Evolutionary conservation across 2,797 vertebrate genomes (phyloP).

Genomic region (Pseudochaenichthys georgianus): DNA sequence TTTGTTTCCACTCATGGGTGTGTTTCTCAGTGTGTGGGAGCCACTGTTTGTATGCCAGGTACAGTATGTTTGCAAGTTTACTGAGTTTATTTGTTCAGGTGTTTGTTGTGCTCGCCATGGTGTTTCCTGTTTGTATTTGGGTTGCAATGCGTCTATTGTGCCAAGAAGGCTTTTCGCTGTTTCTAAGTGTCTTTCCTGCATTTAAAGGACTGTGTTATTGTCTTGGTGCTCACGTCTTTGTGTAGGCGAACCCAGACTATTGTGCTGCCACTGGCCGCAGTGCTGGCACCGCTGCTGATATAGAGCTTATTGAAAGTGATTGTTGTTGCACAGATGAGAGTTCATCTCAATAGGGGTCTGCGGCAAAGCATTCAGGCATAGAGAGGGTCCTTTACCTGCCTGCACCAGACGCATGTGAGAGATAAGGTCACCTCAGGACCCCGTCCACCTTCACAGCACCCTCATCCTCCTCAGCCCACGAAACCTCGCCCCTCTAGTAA

Average conservation of each 20-base stretch:
- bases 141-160: constrained; percentile 46
- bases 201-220: constrained; percentile 55
- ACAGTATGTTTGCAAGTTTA: constrained; percentile 58
- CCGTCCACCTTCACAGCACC: constrained; percentile 47
- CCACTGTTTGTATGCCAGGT: constrained; percentile 63
- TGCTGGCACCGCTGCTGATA: constrained; percentile 43
- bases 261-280: constrained; percentile 38
- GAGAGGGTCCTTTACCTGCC: constrained; percentile 47
- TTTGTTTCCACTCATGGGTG: constrained; percentile 62
- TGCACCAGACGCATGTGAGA: constrained; percentile 42
- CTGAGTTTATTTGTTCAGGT: constrained; percentile 75
- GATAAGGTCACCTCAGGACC: constrained; percentile 67
- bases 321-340: constrained; percentile 52
- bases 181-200: constrained; percentile 50
- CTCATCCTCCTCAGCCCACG: constrained; percentile 51
- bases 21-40: constrained; percentile 63
- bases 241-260: constrained; percentile 34
- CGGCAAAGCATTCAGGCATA: constrained; percentile 40
- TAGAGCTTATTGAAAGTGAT: constrained; percentile 55
- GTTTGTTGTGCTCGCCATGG: constrained; percentile 61
- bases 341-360: constrained; percentile 38
- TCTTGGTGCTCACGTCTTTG: constrained; percentile 40
- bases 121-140: constrained; percentile 59
- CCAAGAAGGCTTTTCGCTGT: constrained; percentile 28
- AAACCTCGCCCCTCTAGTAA: constrained; percentile 57